These are phyloP conservation scores for Meandrina meandrites DNA, from an alignment of 92 coral and sea anemone genomes.

Conservation along the genomic window DNA sequence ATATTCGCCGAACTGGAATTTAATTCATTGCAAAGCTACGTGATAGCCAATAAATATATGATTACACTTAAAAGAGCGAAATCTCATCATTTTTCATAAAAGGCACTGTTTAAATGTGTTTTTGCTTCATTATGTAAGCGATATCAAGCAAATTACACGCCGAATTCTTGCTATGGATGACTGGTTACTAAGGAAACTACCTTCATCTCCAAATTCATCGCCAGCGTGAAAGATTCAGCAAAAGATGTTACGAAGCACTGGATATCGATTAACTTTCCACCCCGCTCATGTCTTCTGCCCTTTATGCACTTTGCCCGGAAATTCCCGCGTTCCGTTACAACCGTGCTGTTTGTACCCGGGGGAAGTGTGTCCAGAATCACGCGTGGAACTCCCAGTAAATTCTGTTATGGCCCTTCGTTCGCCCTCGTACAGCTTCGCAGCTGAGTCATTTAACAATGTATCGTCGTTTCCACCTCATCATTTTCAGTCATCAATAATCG, in stretches of 20 bases:
- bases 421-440: slow-evolving; percentile 12
- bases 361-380: slow-evolving; percentile 10
- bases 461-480: neutral
- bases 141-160: slow-evolving; percentile 29
- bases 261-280: slow-evolving; percentile 21
- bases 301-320: slow-evolving; percentile 25
- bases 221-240: neutral
- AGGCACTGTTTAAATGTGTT: slow-evolving; percentile 33
- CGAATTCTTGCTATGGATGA: slow-evolving; percentile 18
- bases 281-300: slow-evolving; percentile 22
- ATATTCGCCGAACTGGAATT: neutral
- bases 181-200: slow-evolving; percentile 18
- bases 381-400: slow-evolving; percentile 11
- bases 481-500: neutral
- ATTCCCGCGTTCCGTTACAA: slow-evolving; percentile 7
- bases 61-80: slow-evolving; percentile 6
- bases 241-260: slow-evolving; percentile 21
- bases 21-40: neutral
- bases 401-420: neutral
- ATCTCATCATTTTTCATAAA: slow-evolving; percentile 37
- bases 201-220: neutral
- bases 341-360: slow-evolving; percentile 33
- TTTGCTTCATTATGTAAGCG: slow-evolving; percentile 50
- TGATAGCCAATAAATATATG: slow-evolving; percentile 21
- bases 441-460: neutral